A percentile compares a stretch with the other conserved stretches of the same genome.
Conservation (phyloP, 2,888 invertebrate genomes). For the Luffia ferchaultella region DNA sequence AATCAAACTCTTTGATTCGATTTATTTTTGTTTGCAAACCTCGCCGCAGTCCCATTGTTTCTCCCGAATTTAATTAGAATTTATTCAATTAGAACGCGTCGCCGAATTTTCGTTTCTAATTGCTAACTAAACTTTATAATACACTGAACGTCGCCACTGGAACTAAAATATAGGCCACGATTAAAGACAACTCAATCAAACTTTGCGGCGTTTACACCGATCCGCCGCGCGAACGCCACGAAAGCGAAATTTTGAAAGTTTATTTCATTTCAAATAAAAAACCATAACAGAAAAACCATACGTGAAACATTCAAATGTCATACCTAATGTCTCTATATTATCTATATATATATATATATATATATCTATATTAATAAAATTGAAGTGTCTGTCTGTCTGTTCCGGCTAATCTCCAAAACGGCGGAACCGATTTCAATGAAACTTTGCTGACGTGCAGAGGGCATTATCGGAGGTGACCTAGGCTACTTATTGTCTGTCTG, state of each 20-base stretch:
- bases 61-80: not conserved
- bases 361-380: too few species aligned
- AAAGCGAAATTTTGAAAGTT: not conserved
- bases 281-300: too few species aligned
- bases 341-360: too few species aligned
- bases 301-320: too few species aligned
- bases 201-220: not conserved
- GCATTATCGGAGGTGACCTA: too few species aligned
- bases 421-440: too few species aligned
- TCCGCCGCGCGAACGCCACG: not conserved
- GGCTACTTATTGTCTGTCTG: too few species aligned
- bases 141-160: not conserved
- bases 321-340: too few species aligned
- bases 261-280: not conserved
- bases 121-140: not conserved
- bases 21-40: not conserved
- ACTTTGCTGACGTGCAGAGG: too few species aligned
- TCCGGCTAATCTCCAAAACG: too few species aligned
- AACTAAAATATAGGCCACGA: not conserved
- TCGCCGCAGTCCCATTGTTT: not conserved
- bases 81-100: not conserved
- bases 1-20: not conserved
- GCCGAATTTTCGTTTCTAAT: not conserved
- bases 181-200: not conserved
- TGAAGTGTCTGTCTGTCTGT: too few species aligned